Conservation (phyloP, 2,797 vertebrate genomes). For the Betta splendens region DNA sequence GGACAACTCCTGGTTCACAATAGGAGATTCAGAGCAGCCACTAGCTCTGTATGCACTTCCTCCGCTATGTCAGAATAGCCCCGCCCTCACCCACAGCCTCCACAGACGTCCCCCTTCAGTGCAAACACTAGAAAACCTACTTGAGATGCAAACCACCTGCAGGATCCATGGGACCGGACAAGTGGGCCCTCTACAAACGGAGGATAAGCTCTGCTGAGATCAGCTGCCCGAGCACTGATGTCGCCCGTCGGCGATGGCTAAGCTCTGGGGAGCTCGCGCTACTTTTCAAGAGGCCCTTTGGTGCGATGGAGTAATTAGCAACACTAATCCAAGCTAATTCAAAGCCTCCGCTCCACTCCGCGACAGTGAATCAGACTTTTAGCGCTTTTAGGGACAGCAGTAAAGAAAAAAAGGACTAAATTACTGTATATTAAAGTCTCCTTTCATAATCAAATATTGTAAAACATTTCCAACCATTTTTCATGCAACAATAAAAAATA, state of each 20-base stretch:
- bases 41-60: constrained; percentile 20
- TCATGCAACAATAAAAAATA: too few species aligned
- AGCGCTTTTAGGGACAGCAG: constrained; percentile 20
- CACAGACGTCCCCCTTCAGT: constrained; percentile 46
- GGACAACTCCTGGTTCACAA: not conserved
- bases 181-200: constrained; percentile 81
- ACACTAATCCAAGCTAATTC: constrained; percentile 59
- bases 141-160: constrained; percentile 85
- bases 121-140: constrained; percentile 74
- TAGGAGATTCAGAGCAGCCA: not conserved
- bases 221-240: constrained; percentile 69
- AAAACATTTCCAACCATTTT: too few species aligned
- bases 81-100: constrained; percentile 24
- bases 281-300: constrained; percentile 68
- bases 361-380: constrained; percentile 49
- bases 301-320: constrained; percentile 69
- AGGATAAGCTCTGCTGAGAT: constrained; percentile 82
- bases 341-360: constrained; percentile 38
- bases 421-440: too few species aligned
- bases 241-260: constrained; percentile 81
- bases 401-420: too few species aligned
- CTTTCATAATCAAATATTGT: too few species aligned
- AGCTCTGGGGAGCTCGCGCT: constrained; percentile 83
- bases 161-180: constrained; percentile 66
- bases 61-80: constrained; percentile 6